Evolutionary conservation across 2,797 vertebrate species (phyloP).

Genomic region (Numenius phaeopus): DNA sequence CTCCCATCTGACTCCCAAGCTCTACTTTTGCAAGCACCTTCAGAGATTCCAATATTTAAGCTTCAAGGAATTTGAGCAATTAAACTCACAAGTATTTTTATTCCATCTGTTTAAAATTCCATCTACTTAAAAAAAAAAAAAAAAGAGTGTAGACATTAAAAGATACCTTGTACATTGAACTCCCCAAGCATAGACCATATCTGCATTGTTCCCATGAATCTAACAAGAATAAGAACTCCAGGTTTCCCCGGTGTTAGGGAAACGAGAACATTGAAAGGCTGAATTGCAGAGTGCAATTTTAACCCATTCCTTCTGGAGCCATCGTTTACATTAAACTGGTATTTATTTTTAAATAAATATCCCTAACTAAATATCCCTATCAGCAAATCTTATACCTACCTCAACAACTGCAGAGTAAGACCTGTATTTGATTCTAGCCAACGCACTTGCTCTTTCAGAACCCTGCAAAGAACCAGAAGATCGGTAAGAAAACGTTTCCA

Average conservation of each 20-base stretch:
- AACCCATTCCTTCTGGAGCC: not conserved
- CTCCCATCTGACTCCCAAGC: not conserved
- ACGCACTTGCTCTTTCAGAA: conserved; percentile 83
- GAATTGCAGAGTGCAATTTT: not conserved
- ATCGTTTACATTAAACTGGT: not conserved
- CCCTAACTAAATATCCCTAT: not conserved
- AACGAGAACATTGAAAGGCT: not conserved
- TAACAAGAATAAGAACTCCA: not conserved
- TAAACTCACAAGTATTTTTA: not conserved
- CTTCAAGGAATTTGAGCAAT: not conserved
- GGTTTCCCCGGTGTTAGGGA: not conserved
- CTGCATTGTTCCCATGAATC: not conserved
- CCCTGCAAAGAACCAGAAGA: conserved; percentile 77
- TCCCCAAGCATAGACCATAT: not conserved
- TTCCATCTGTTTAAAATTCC: not conserved
- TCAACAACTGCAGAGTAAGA: conserved; percentile 85
- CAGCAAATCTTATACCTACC: conserved; percentile 76
- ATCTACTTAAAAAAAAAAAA: not conserved
- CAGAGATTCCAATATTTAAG: not conserved
- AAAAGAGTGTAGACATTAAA: rapidly evolving
- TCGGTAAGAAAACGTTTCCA: not conserved
- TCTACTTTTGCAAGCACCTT: not conserved
- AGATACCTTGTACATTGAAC: not conserved
- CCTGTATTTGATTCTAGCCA: conserved; percentile 90
- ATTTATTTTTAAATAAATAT: not conserved